These are phyloP conservation scores for Radopholus similis DNA, from an alignment of 1,140 invertebrate genomes.

Conservation along the genomic window DNA sequence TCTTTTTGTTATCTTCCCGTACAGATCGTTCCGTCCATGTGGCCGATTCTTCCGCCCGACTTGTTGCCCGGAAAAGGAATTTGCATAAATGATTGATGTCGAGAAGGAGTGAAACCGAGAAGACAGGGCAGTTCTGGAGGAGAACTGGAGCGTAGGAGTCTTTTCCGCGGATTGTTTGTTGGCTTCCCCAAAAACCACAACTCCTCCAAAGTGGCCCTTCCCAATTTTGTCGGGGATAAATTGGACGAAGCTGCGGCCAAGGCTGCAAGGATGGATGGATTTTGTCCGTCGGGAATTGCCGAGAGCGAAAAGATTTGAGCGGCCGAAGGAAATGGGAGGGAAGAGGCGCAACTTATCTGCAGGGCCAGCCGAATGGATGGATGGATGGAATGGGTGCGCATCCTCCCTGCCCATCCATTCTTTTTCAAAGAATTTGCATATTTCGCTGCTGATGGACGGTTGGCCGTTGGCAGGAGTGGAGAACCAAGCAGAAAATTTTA, in stretches of 20 bases:
- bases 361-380: not conserved
- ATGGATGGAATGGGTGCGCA: no score
- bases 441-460: no score
- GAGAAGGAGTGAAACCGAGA: not conserved
- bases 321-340: not conserved
- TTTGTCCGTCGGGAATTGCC: not conserved
- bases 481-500: no score
- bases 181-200: not conserved
- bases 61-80: slow-evolving; percentile 4
- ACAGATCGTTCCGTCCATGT: not conserved
- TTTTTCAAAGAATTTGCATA: no score
- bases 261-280: not conserved
- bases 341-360: not conserved
- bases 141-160: not conserved
- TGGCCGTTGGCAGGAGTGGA: no score
- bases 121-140: not conserved
- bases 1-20: not conserved
- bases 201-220: not conserved
- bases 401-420: no score
- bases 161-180: not conserved
- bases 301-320: not conserved
- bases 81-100: slow-evolving; percentile 21
- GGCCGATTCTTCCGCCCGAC: slow-evolving; percentile 4
- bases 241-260: not conserved
- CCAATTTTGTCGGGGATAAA: not conserved